These are phyloP conservation scores for Aphelinus atriplicis DNA, from an alignment of 1,140 invertebrate species.

Conservation along the genomic window DNA sequence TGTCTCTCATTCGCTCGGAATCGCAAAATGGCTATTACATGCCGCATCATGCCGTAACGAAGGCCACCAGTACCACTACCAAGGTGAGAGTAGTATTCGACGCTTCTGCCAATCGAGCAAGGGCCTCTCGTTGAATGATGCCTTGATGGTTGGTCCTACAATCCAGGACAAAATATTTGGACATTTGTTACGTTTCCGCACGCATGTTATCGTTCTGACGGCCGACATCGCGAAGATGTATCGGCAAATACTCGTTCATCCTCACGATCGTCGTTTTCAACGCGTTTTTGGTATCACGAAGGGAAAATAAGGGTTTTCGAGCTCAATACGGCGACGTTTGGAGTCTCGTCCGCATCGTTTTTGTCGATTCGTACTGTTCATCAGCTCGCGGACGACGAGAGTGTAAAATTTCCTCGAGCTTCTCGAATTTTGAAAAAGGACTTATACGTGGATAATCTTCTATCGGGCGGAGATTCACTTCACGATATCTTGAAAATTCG, in stretches of 20 bases:
- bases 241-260: conserved; percentile 49
- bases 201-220: conserved; percentile 47
- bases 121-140: conserved; percentile 42
- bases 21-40: too few species aligned
- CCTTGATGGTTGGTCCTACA: conserved; percentile 40
- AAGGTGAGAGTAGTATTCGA: conserved; percentile 57
- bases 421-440: neutral
- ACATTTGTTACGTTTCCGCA: conserved; percentile 44
- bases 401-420: conserved; percentile 34
- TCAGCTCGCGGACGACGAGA: conserved; percentile 47
- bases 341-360: conserved; percentile 10
- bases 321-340: conserved; percentile 49
- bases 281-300: conserved; percentile 6
- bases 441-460: conserved; percentile 62
- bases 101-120: conserved; percentile 25
- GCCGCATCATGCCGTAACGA: conserved; percentile 60
- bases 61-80: conserved; percentile 48
- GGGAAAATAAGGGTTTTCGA: neutral
- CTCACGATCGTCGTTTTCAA: conserved; percentile 47
- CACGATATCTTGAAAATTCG: too few species aligned
- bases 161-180: conserved; percentile 27
- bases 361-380: conserved; percentile 48
- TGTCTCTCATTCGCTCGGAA: too few species aligned
- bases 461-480: conserved; percentile 47
- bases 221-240: conserved; percentile 62